Base-by-base conservation (phyloP, 2,113 vertebrate species). In the Nothoprocta perdicaria region DNA sequence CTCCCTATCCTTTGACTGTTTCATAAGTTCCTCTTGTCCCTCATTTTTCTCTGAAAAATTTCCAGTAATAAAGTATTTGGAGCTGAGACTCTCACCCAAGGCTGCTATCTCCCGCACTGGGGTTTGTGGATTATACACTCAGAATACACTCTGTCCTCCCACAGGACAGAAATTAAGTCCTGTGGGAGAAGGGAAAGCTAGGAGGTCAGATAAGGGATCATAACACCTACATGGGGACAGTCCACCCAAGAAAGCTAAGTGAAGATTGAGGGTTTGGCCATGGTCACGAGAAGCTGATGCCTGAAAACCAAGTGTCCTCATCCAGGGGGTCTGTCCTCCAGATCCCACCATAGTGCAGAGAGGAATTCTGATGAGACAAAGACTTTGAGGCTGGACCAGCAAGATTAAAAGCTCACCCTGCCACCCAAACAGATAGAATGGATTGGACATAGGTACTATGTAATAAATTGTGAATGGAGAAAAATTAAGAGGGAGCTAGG, bases 1-100 rank as follows among this genome's bases (percentile, higher is more conserved):
- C 12, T 10, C 27, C 62, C 14, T 61, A 14, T 5, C 12, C 62
- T 0, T 0, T 22, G 46, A 71, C 15, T 23, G 6, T 38, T 91
- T 77, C 58, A 77, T n/a, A 52, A 80, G 16, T 17, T 86, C 65
- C 61, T 60, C 7, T 31, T 52, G 33, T 61, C n/a, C 53, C 80
- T 35, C 12, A 29, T 62, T 91, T 91, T 46, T 8, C 52, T 68
- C 60, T 13, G 29, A n/a, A 72, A 35, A 71, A 8, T 19, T 71
- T 52, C 24, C 52, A 22, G 48, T 52, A 14, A 24, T 16, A 71
- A 71, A 48, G 46, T 46, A 38, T 33, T 38, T 35, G 24, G 65
- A 63, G n/a, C 33, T 2, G 10, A 66, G 4, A 55, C 6, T 60
- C 72, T 62, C n/a, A 68, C 55, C 26, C 38, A 66, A 80, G 80